Evolutionary conservation across 2,888 invertebrate species (phyloP), one percentile per base, ranked within the genome.

Genomic region (Standfussiana lucernea): DNA sequence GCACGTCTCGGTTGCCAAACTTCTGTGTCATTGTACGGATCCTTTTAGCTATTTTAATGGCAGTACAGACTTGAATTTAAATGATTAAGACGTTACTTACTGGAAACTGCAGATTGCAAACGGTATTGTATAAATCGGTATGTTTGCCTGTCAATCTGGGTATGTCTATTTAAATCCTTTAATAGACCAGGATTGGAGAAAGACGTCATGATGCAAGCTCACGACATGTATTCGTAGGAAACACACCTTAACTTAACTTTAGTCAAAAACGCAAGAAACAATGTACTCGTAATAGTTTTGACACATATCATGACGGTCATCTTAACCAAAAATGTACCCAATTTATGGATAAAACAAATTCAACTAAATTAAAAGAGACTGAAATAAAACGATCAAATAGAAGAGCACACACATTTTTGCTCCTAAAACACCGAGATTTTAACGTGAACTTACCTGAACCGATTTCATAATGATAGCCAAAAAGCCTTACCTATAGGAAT

Each of bases 11-110:
- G 40, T 72, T 37, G 62, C 10, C 50, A 18, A 61, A 42, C 37
- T 37, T 66, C 42, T 50, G 59, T 61, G 50, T 42, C 75, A 74
- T 50, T 81, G 40, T 75, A 37, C 21, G 13, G 32, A 35, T n/a
- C 0, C 8, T 37, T 81, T 24, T 37, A 21, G 24, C 35, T 10
- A 8, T 50, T 64, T 42, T 80, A 45, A 75, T 50, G 32, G 32
- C 6, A n/a, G 6, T 28, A 13, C 45, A 24, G 7, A 40, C 32
- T n/a, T 56, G 45, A 71, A 47, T 35, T 45, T 81, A 10, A 81
- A 74, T 64, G 11, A 42, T 70, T 35, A 13, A 42, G 3, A 50
- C 5, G 11, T 61, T 79, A 70, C 35, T 37, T 28, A 8, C 21
- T 42, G 18, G 11, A 32, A 32, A 40, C 32, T 42, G 40, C 8